Conservation (phyloP, 2,888 invertebrate species). For the Petrolisthes manimaculis region DNA sequence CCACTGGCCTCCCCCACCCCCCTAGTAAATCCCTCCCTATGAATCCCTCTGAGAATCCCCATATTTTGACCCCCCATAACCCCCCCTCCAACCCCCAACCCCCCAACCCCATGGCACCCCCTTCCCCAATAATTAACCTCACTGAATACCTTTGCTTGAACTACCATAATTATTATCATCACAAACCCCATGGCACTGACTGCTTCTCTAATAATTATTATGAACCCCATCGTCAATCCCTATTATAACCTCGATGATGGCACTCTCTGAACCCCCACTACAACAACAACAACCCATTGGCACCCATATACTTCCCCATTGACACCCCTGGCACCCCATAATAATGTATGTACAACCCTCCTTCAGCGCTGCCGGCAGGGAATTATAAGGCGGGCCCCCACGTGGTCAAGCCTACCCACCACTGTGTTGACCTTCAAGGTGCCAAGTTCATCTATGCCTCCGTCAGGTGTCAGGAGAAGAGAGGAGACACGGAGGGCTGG, state of each 20-base stretch:
- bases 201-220: not conserved
- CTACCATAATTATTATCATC: not conserved
- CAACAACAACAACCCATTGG: not conserved
- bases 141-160: not conserved
- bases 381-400: constrained; percentile 2
- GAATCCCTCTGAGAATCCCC: constrained; percentile 17
- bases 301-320: not conserved
- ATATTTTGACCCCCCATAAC: not conserved
- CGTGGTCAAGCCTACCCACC: constrained; percentile 11
- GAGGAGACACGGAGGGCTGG: not conserved
- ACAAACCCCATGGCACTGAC: not conserved
- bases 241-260: not conserved
- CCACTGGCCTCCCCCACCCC: constrained; percentile 36
- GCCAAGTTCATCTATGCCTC: constrained; percentile 21
- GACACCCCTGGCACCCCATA: not conserved
- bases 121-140: not conserved
- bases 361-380: constrained; percentile 30
- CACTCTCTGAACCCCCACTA: not conserved
- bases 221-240: not conserved
- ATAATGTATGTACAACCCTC: not conserved
- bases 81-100: not conserved
- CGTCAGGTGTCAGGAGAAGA: constrained; percentile 27
- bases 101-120: not conserved
- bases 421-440: not conserved
- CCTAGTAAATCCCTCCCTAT: constrained; percentile 18